A percentile compares a stretch with the other conserved stretches of the same genome.
Evolutionary conservation across 2,888 invertebrate genomes (phyloP).

Genomic region (Xiphydria camelus): DNA sequence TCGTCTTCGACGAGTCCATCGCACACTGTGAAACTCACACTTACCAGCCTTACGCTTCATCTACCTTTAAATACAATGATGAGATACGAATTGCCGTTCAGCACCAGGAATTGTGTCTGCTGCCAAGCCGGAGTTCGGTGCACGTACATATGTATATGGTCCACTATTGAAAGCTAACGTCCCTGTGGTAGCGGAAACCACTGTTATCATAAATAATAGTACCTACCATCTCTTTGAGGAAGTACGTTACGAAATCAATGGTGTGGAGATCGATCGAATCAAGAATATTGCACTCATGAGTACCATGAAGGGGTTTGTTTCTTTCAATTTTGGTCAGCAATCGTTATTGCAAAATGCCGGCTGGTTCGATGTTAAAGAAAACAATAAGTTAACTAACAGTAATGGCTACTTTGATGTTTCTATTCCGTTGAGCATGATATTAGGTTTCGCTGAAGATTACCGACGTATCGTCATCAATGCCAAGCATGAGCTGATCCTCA

Average conservation of each 20-base stretch:
- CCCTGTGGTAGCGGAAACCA: too few relatives aligned
- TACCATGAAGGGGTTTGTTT: slow-evolving; percentile 46
- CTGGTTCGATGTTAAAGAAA: slow-evolving; percentile 24
- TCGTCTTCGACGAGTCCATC: slow-evolving; percentile 19
- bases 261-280: not conserved
- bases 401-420: slow-evolving; percentile 37
- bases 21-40: slow-evolving; percentile 16
- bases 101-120: slow-evolving; percentile 16
- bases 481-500: too few relatives aligned
- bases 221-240: too few relatives aligned
- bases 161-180: too few relatives aligned
- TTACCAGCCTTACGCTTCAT: slow-evolving; percentile 20
- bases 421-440: slow-evolving; percentile 41
- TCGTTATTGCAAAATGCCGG: slow-evolving; percentile 33
- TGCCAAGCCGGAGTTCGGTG: slow-evolving; percentile 19
- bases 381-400: slow-evolving; percentile 14
- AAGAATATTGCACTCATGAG: slow-evolving; percentile 32
- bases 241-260: too few relatives aligned
- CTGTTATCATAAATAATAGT: too few relatives aligned
- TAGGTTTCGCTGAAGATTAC: slow-evolving; percentile 34
- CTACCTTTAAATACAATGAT: slow-evolving; percentile 20
- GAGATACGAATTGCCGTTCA: slow-evolving; percentile 24
- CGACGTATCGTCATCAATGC: slow-evolving; percentile 15
- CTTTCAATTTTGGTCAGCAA: slow-evolving; percentile 33
- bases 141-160: slow-evolving; percentile 25